Conservation (phyloP, 1,140 invertebrate genomes). For the Sarcophaga bullata region DNA sequence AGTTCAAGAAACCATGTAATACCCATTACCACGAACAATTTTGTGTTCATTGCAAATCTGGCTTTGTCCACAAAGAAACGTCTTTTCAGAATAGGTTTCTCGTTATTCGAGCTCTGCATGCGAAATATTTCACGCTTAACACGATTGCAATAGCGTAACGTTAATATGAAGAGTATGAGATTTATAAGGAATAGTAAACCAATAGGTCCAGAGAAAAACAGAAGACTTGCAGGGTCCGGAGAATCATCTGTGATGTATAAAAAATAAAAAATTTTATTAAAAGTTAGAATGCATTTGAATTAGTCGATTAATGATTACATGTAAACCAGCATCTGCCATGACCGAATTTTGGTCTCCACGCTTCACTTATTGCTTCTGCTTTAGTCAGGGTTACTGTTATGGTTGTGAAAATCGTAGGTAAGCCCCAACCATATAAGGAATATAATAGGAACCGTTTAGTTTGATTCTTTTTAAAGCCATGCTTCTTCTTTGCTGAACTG, state of each 20-base stretch:
- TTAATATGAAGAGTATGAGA: constrained; percentile 74
- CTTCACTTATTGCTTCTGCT: constrained; percentile 62
- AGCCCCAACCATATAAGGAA: constrained; percentile 72
- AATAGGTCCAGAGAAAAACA: constrained; percentile 74
- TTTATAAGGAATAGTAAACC: constrained; percentile 73
- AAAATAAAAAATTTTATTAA: neutral
- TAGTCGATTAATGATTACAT: constrained; percentile 57
- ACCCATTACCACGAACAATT: constrained; percentile 81
- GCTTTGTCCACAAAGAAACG: constrained; percentile 73
- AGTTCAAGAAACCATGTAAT: constrained; percentile 77
- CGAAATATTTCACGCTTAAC: constrained; percentile 76
- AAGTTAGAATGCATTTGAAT: too few species aligned
- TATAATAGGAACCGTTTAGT: constrained; percentile 70
- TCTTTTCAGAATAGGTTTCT: constrained; percentile 65
- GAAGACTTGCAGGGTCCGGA: constrained; percentile 65
- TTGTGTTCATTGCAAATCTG: constrained; percentile 76
- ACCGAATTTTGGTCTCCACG: constrained; percentile 69
- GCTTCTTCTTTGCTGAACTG: constrained; percentile 66
- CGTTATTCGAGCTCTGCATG: constrained; percentile 69
- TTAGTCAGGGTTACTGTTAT: constrained; percentile 67
- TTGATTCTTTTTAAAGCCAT: constrained; percentile 66
- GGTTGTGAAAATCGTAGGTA: constrained; percentile 68
- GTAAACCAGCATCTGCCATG: constrained; percentile 69
- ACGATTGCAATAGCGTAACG: constrained; percentile 73
- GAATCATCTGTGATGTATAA: constrained; percentile 54